Evolutionary conservation across 2,888 invertebrate genomes (phyloP).

Genomic region (Leptodirus hochenwartii): DNA sequence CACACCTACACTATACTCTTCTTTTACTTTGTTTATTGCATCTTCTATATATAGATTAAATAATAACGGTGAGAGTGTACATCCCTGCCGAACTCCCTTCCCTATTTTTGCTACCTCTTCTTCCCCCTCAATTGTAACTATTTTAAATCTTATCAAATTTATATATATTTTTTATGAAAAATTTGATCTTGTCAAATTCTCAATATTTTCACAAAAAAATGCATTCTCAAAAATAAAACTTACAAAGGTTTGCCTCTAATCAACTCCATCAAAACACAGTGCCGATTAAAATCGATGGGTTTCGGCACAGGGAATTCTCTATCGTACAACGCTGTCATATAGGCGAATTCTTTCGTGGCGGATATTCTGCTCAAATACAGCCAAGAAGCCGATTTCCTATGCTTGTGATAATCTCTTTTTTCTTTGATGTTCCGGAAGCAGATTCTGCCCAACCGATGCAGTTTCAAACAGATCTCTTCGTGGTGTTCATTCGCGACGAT

Average conservation of each 20-base stretch:
- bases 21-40: no score
- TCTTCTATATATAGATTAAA: no score
- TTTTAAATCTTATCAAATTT: background rate
- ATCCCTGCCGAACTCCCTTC: no score
- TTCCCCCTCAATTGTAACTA: no score
- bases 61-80: no score
- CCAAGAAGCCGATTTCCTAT: conserved; percentile 83
- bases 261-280: conserved; percentile 93
- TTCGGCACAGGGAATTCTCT: conserved; percentile 87
- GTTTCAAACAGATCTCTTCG: conserved; percentile 70
- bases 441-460: conserved; percentile 85
- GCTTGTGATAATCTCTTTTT: conserved; percentile 92
- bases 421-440: conserved; percentile 92
- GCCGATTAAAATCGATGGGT: conserved; percentile 86
- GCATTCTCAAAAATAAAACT: conserved; percentile 22
- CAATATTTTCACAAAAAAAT: background rate
- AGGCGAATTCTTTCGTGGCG: conserved; percentile 94
- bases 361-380: conserved; percentile 90
- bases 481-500: conserved; percentile 67
- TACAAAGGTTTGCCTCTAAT: conserved; percentile 67
- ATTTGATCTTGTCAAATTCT: no score
- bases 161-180: no score
- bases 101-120: no score
- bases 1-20: no score
- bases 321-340: conserved; percentile 85